Evolutionary conservation across 2,113 vertebrate species (phyloP).

Genomic region (Cygnus atratus): DNA sequence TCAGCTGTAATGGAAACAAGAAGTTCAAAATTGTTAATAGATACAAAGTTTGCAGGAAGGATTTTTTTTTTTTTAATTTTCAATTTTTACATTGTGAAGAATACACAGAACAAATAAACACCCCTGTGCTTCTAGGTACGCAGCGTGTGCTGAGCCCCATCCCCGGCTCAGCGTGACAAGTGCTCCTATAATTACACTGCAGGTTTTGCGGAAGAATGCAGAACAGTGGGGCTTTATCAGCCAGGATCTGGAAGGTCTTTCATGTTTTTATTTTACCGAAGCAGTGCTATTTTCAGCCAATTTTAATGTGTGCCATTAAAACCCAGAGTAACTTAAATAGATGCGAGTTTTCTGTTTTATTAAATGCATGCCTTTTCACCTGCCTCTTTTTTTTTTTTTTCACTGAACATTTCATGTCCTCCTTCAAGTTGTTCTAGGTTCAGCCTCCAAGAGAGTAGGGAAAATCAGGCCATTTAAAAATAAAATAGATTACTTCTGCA

Average conservation of each 20-base stretch:
- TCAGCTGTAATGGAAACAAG: not conserved
- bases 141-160: not conserved
- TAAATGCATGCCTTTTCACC: not conserved
- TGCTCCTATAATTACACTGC: not conserved
- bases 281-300: constrained; percentile 14
- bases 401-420: not conserved
- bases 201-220: not conserved
- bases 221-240: not conserved
- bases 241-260: not conserved
- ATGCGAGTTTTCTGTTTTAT: not conserved
- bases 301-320: constrained; percentile 17
- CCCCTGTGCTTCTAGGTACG: not conserved
- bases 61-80: not conserved
- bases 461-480: constrained; percentile 57
- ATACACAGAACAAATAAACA: not conserved
- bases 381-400: not conserved
- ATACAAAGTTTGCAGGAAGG: not conserved
- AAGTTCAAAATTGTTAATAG: not conserved
- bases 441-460: not conserved
- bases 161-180: not conserved
- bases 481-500: constrained; percentile 40
- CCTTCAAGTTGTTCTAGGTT: constrained; percentile 25
- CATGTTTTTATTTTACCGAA: constrained; percentile 14
- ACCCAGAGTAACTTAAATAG: not conserved
- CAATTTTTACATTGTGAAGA: not conserved